Evolutionary conservation across 2,113 vertebrate genomes (phyloP), one percentile per base, ranked within the genome.

Genomic region (Todiramphus chloris): DNA sequence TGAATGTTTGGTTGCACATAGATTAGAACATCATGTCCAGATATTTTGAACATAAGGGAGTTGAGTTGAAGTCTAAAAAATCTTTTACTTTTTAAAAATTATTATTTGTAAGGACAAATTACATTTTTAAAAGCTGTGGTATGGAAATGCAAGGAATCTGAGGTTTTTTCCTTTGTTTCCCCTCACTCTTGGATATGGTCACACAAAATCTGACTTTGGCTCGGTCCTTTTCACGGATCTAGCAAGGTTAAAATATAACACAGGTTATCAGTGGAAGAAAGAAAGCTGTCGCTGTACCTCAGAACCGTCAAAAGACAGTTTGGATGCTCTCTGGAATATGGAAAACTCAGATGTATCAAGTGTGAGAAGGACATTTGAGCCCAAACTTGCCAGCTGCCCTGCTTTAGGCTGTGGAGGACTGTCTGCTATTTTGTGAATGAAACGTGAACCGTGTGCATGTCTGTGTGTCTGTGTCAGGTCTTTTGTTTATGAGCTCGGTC

Each of bases 351-450:
- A n/a, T 41, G 27, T 48, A 43, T 20, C 53, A 67, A 25, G 30
- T 37, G 41, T 2, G 23, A 78, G 58, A 50, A 27, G 62, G 37
- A 44, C 20, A 10, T 30, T 5, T 68, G 68, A 85, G 39, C 50
- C 37, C 55, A 31, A 10, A 27, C 5, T 60, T 68, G 5, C 5
- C 74, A 72, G 67, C 72, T 82, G 90, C 43, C 69, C 82, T 77
- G 44, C 63, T 39, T 43, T 53, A 60, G 16, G 33, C 28, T 37
- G 4, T 3, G 56, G 91, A 92, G 56, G 4, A n/a, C 4, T 83
- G 63, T 25, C 90, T 69, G 59, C 59, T 76, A 20, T 14, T 86
- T 35, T 81, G 86, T 89, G 91, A 97, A 87, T 63, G 80, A 86
- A 67, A 81, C 2, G 0, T 50, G 68, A 84, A 8, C 37, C 6